These are phyloP conservation scores for Eupsittula cactorum DNA, from an alignment of 2,113 vertebrate genomes.

Conservation along the genomic window DNA sequence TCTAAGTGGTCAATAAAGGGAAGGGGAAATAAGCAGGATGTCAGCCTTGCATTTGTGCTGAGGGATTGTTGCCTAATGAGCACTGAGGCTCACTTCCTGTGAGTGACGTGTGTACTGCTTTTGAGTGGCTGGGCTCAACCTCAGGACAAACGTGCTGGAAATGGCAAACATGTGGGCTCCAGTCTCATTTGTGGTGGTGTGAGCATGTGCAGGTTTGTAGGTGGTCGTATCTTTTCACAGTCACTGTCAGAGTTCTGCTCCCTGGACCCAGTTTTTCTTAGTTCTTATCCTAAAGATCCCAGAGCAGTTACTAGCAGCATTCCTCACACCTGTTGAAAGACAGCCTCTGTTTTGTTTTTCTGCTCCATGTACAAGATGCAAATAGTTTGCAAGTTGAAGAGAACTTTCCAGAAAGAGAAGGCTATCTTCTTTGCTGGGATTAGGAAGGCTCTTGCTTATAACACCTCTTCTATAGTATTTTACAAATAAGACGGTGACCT, in stretches of 20 bases:
- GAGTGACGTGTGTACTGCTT: slow-evolving; percentile 7
- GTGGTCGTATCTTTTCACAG: background rate
- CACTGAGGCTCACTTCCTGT: slow-evolving; percentile 8
- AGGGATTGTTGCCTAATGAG: slow-evolving; percentile 37
- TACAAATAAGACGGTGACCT: background rate
- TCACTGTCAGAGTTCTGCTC: background rate
- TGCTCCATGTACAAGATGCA: background rate
- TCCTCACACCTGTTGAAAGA: background rate
- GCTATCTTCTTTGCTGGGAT: background rate
- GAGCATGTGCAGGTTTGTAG: accelerated
- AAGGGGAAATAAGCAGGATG: slow-evolving; percentile 48
- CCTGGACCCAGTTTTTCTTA: background rate
- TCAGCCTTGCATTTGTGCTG: slow-evolving; percentile 4
- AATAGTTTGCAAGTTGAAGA: background rate
- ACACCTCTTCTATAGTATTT: background rate
- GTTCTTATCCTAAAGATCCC: background rate
- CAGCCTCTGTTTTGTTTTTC: background rate
- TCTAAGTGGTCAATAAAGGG: background rate
- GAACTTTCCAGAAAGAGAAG: background rate
- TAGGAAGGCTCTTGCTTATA: background rate
- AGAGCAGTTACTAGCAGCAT: background rate
- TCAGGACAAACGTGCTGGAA: background rate
- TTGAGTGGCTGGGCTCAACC: background rate
- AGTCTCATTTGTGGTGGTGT: background rate
- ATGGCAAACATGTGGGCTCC: background rate